Conservation (phyloP, 2,113 vertebrate species). For the Pterophyllum scalare region DNA sequence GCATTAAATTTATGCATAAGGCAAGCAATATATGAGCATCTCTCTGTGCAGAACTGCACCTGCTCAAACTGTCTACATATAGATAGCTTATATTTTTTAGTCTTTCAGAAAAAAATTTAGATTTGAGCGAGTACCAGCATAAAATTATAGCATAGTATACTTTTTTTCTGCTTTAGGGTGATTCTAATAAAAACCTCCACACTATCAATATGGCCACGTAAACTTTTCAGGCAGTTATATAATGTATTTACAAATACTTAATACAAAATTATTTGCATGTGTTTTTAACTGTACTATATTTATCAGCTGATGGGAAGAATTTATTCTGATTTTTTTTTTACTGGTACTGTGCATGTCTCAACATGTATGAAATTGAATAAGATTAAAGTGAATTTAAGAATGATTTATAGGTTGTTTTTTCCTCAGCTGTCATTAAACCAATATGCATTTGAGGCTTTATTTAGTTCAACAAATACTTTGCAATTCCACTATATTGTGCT, state of each 20-base stretch:
- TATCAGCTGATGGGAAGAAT: not conserved
- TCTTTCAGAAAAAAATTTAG: not conserved
- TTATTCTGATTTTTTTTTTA: not conserved
- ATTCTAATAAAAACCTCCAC: not conserved
- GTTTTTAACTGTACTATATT: not conserved
- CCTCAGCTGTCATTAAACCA: not conserved
- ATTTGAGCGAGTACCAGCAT: not conserved
- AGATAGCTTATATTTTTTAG: not conserved
- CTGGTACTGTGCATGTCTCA: not conserved
- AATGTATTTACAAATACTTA: not conserved
- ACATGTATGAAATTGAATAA: no score
- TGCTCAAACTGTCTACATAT: not conserved
- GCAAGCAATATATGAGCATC: not conserved
- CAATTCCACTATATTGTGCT: not conserved
- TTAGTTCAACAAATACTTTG: not conserved
- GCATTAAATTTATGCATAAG: not conserved
- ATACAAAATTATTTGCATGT: not conserved
- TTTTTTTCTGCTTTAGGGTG: not conserved
- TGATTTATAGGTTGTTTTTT: not conserved
- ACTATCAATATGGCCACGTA: not conserved
- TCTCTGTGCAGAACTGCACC: not conserved
- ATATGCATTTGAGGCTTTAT: not conserved
- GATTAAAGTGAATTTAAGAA: not conserved
- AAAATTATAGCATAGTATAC: not conserved
- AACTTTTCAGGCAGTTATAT: not conserved